phyloP scores from a whole-genome alignment of 2,113 vertebrate genomes.

The Lepus timidus region DNA sequence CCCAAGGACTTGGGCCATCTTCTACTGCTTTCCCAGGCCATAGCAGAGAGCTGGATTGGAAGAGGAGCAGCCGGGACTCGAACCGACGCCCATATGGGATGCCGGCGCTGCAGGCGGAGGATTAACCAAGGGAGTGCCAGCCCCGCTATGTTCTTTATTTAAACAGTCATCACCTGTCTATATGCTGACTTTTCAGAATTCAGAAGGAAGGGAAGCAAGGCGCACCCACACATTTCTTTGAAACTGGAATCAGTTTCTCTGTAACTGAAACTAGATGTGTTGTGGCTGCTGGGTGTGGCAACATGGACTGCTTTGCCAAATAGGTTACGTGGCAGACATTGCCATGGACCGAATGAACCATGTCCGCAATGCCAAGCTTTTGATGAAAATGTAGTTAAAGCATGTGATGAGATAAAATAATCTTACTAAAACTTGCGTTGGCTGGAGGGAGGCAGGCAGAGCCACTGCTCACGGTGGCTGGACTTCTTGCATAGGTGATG shows the following conservation, averaged over 20 bases:
- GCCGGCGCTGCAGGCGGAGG: too few species aligned
- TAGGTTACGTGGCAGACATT: not conserved
- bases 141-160: too few species aligned
- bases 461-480: not conserved
- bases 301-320: not conserved
- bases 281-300: not conserved
- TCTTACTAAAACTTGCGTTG: slow-evolving; percentile 2
- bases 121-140: too few species aligned
- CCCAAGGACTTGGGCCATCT: too few species aligned
- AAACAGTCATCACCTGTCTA: not conserved
- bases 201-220: not conserved
- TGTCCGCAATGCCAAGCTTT: slow-evolving; percentile 28
- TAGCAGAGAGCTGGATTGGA: too few species aligned
- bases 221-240: not conserved
- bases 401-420: slow-evolving; percentile 39
- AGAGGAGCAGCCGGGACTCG: too few species aligned
- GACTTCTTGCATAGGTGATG: not conserved
- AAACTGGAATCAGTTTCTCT: slow-evolving; percentile 10
- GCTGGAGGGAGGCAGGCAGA: not conserved
- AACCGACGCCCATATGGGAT: too few species aligned
- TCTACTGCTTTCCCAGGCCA: too few species aligned
- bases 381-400: slow-evolving; percentile 8
- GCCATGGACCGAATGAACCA: not conserved
- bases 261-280: not conserved
- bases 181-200: not conserved